phyloP scores from a whole-genome alignment of 1,140 invertebrate genomes.

The Drosophila nikananu region DNA sequence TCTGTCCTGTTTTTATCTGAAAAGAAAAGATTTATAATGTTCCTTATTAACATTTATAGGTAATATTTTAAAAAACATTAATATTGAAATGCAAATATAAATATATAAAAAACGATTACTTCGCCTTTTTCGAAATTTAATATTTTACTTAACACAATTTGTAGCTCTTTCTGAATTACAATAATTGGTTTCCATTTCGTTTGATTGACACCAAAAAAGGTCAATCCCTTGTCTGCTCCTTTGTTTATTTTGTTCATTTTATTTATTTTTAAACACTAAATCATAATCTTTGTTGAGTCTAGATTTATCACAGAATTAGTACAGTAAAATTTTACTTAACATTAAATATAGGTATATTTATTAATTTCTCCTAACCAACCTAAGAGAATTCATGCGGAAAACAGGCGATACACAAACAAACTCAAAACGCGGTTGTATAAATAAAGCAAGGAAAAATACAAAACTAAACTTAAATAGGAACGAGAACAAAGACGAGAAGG shows the following conservation, averaged over 20 bases:
- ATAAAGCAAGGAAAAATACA: neutral
- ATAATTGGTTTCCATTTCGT: neutral
- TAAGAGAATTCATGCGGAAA: neutral
- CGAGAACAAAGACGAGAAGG: slow-evolving; percentile 4
- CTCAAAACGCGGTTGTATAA: neutral
- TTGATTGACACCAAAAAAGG: neutral
- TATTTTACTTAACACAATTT: neutral
- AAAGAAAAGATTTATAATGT: neutral
- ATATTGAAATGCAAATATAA: neutral
- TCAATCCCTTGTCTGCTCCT: neutral
- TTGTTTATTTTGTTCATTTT: neutral
- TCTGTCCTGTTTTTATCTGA: neutral
- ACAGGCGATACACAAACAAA: neutral
- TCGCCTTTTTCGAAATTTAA: neutral
- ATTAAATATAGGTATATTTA: neutral
- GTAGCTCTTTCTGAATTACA: neutral
- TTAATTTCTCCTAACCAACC: neutral
- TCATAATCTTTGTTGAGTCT: neutral
- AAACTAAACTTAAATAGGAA: slow-evolving; percentile 3
- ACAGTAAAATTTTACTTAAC: too few species aligned
- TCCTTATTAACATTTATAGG: neutral
- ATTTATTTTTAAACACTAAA: neutral
- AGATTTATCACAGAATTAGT: too few species aligned
- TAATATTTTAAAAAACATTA: neutral
- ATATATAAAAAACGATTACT: too few species aligned